Base-by-base conservation (phyloP, 2,113 vertebrate genomes). In the Physeter macrocephalus region DNA sequence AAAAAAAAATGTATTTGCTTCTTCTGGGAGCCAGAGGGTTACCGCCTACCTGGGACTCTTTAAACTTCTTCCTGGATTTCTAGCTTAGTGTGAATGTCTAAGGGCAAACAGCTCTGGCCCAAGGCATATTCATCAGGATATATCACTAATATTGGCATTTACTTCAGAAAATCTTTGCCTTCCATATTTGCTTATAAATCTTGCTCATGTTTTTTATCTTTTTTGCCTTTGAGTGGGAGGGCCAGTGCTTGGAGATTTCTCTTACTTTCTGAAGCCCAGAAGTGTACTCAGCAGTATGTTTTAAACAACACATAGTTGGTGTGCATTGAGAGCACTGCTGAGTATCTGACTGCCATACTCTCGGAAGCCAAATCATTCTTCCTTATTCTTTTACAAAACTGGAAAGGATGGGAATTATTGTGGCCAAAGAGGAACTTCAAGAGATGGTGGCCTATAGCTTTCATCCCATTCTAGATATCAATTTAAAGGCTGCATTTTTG, bases 181-280 rank as follows among this genome's bases (percentile, higher is more conserved):
- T 90, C n/a, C 8, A 5, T 86, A 77, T 97, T 85, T 97, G 31
- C 61, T 91, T 80, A 74, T 21, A 91, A 36, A 36, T 78, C 88
- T 91, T 25, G 72, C 9, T 88, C 23, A 39, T 31, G 8, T 43
- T 77, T 90, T 78, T 83, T 39, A 46, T 39, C n/a, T 49, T 54
- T 75, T 59, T 87, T 69, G 27, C 6, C 61, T 94, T 91, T 77
- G 61, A 93, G 15, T 75, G 9, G 15, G 14, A 78, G 12, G 46
- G 3, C 81, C 13, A 5, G 18, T 93, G 1, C 23, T 92, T 93
- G 12, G 31, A 91, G 82, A 57, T 34, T 83, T 93, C 54, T 54
- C 41, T 86, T 39, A 57, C 71, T 69, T 69, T 83, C 43, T 57
- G 12, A 88, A 94, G 36, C 10, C 11, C 18, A 74, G 66, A 21